phyloP scores from a whole-genome alignment of 1,140 invertebrate species.

The Lamellibrachia luymesi region DNA sequence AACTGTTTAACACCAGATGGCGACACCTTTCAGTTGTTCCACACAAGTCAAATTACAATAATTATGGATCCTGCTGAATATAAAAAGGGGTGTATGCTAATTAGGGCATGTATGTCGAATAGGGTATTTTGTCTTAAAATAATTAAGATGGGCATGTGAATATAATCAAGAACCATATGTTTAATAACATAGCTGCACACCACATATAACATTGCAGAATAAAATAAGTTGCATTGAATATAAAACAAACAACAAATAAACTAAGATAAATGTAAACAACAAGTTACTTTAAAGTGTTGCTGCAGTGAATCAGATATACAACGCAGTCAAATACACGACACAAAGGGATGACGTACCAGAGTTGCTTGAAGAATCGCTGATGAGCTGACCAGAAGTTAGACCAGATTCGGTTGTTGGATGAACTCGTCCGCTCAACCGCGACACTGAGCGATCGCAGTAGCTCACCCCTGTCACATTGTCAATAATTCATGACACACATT shows the following conservation, averaged over 20 bases:
- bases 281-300: too few relatives aligned
- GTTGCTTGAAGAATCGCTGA: slow-evolving; percentile 98
- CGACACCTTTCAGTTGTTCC: too few relatives aligned
- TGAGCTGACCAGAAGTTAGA: slow-evolving; percentile 98
- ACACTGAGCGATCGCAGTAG: slow-evolving; percentile 42
- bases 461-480: slow-evolving; percentile 52
- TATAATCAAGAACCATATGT: too few relatives aligned
- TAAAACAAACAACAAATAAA: background rate
- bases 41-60: too few relatives aligned
- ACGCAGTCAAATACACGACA: background rate
- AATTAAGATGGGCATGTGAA: too few relatives aligned
- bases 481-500: slow-evolving; percentile 71
- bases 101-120: too few relatives aligned
- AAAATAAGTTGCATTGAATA: background rate
- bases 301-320: too few relatives aligned
- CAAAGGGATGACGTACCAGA: slow-evolving; percentile 77
- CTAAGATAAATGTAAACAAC: background rate
- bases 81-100: too few relatives aligned
- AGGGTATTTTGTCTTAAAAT: too few relatives aligned
- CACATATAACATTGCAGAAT: background rate
- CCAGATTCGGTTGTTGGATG: slow-evolving; percentile 56
- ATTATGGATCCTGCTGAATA: too few relatives aligned
- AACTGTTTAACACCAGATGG: too few relatives aligned
- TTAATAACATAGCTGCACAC: background rate
- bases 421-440: slow-evolving; percentile 39